Evolutionary conservation across 2,113 vertebrate species (phyloP).

Genomic region (Sceloporus tristichus): DNA sequence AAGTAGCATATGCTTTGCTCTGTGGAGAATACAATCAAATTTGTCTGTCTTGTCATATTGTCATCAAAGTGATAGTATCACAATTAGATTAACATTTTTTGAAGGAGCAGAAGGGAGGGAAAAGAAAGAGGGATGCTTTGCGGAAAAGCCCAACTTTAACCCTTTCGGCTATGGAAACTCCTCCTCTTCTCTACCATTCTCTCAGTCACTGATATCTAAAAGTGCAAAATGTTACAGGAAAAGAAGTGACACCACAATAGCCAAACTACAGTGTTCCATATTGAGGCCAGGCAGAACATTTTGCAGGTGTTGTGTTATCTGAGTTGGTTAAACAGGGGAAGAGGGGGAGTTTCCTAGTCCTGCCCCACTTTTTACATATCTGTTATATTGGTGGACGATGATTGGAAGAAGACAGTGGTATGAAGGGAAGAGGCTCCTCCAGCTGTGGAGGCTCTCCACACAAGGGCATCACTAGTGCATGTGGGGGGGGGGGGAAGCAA

Average conservation of each 20-base stretch:
- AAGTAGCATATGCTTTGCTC: slow-evolving; percentile 89
- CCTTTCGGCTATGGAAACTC: slow-evolving; percentile 69
- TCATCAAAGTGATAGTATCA: slow-evolving; percentile 92
- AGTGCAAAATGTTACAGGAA: slow-evolving; percentile 60
- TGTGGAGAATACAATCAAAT: slow-evolving; percentile 93
- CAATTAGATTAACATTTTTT: slow-evolving; percentile 94
- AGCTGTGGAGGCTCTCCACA: too few relatives aligned
- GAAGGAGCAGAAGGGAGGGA: slow-evolving; percentile 85
- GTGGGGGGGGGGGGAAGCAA: too few relatives aligned
- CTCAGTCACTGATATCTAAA: slow-evolving; percentile 41
- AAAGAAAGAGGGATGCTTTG: slow-evolving; percentile 80
- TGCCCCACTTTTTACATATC: too few relatives aligned
- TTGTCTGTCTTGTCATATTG: slow-evolving; percentile 94
- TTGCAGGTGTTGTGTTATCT: slow-evolving; percentile 33
- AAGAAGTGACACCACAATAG: not conserved
- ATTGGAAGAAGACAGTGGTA: too few relatives aligned
- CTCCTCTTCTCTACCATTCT: slow-evolving; percentile 28
- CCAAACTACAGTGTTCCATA: slow-evolving; percentile 50
- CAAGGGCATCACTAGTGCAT: too few relatives aligned
- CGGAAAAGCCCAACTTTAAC: slow-evolving; percentile 80
- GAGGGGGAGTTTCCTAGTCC: too few relatives aligned
- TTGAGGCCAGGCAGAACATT: slow-evolving; percentile 60
- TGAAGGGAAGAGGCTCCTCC: too few relatives aligned
- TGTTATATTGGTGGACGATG: too few relatives aligned
- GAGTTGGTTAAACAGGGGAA: slow-evolving; percentile 21